These are phyloP conservation scores for Theristicus caerulescens DNA, from an alignment of 2,113 vertebrate genomes.

Conservation along the genomic window DNA sequence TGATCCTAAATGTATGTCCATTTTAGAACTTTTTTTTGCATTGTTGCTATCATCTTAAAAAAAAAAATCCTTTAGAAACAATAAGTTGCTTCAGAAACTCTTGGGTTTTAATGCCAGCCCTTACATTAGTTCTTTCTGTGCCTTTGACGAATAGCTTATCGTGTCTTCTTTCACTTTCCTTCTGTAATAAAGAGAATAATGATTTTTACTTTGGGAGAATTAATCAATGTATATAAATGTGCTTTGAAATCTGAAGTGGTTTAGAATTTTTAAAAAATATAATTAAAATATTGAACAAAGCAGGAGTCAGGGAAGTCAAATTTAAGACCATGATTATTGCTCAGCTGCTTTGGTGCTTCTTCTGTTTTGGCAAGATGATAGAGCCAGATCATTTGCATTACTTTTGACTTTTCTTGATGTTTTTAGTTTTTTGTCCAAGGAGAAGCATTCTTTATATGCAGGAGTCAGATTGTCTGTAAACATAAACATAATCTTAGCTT, in stretches of 20 bases:
- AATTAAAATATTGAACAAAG: not conserved
- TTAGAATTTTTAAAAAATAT: not conserved
- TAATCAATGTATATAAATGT: not conserved
- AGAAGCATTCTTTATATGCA: not conserved
- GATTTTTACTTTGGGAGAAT: not conserved
- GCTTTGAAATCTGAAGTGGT: not conserved
- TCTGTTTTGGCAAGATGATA: not conserved
- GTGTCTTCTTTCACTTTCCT: not conserved
- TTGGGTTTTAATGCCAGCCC: not conserved
- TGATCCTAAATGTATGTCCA: not conserved
- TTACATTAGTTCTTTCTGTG: not conserved
- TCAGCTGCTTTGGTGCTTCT: not conserved
- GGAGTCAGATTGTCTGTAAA: conserved; percentile 48
- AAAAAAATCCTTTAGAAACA: not conserved
- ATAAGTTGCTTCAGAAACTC: not conserved
- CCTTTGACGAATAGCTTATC: not conserved
- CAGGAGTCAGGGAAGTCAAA: not conserved
- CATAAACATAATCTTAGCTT: not conserved
- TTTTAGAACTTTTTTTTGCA: not conserved
- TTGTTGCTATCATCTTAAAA: not conserved
- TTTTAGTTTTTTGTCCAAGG: not conserved
- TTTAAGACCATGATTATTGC: not conserved
- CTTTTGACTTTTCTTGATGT: not conserved
- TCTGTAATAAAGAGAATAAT: not conserved
- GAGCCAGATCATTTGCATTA: not conserved